phyloP scores from a whole-genome alignment of 2,797 vertebrate genomes.

The Poecilia wingei region DNA sequence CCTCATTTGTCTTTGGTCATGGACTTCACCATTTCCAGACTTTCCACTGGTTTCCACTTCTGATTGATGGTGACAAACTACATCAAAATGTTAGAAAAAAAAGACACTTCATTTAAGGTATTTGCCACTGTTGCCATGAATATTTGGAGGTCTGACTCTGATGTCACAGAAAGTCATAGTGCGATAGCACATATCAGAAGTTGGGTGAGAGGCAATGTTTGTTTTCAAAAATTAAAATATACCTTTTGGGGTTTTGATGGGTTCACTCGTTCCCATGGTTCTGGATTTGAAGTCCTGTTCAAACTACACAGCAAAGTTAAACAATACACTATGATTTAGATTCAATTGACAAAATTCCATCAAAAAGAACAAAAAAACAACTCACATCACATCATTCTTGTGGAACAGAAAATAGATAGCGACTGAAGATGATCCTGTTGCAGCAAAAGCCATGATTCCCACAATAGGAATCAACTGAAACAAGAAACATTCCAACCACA shows the following conservation, averaged over 20 bases:
- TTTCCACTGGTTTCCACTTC: slow-evolving; percentile 88
- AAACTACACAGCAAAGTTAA: slow-evolving; percentile 73
- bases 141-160: not conserved
- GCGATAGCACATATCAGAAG: slow-evolving; percentile 49
- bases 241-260: slow-evolving; percentile 89
- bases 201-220: not conserved
- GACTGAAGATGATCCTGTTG: slow-evolving; percentile 67
- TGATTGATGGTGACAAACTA: slow-evolving; percentile 89
- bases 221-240: slow-evolving; percentile 33
- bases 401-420: slow-evolving; percentile 78
- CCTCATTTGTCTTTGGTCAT: slow-evolving; percentile 76
- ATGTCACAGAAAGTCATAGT: slow-evolving; percentile 26
- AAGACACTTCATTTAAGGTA: not conserved
- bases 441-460: slow-evolving; percentile 75
- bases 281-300: slow-evolving; percentile 83
- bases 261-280: slow-evolving; percentile 90
- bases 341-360: not conserved
- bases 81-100: slow-evolving; percentile 12
- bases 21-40: slow-evolving; percentile 82
- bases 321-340: not conserved
- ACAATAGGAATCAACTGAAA: slow-evolving; percentile 88
- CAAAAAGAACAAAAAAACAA: slow-evolving; percentile 21
- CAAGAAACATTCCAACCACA: not conserved
- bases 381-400: slow-evolving; percentile 91
- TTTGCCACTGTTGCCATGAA: not conserved